phyloP scores from a whole-genome alignment of 2,797 vertebrate species.

The Rhinoraja longicauda region DNA sequence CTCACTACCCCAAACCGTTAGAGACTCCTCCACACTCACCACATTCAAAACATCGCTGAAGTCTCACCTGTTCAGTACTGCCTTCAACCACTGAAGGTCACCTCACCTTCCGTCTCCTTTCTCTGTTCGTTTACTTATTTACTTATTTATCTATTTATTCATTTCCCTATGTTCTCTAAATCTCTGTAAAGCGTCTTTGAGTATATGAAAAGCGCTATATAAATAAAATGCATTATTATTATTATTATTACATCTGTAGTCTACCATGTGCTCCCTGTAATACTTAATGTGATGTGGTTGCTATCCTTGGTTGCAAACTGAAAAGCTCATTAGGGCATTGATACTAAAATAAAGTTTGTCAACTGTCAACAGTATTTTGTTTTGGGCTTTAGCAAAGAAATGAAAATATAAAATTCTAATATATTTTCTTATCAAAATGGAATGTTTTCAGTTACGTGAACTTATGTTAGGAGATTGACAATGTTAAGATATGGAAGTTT shows the following conservation, averaged over 20 bases:
- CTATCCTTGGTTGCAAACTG: neutral
- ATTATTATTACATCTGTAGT: neutral
- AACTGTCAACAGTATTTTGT: slow-evolving; percentile 1
- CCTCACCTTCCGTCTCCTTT: too few relatives aligned
- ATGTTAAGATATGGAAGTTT: neutral
- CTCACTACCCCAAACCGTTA: too few relatives aligned
- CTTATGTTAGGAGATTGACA: neutral
- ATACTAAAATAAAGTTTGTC: neutral
- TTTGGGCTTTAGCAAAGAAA: neutral
- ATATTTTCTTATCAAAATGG: neutral
- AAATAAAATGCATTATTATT: too few relatives aligned
- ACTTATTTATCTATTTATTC: too few relatives aligned
- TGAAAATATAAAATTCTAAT: neutral
- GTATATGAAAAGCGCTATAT: too few relatives aligned
- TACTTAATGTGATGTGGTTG: neutral
- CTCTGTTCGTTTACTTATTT: too few relatives aligned
- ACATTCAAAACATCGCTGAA: too few relatives aligned
- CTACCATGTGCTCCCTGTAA: neutral
- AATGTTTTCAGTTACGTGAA: neutral
- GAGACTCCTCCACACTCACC: too few relatives aligned
- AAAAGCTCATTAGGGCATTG: neutral
- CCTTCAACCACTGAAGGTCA: too few relatives aligned
- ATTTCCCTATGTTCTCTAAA: too few relatives aligned
- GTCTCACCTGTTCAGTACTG: too few relatives aligned
- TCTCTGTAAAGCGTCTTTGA: too few relatives aligned